phyloP scores from a whole-genome alignment of 2,113 vertebrate genomes.

The Scophthalmus maximus region DNA sequence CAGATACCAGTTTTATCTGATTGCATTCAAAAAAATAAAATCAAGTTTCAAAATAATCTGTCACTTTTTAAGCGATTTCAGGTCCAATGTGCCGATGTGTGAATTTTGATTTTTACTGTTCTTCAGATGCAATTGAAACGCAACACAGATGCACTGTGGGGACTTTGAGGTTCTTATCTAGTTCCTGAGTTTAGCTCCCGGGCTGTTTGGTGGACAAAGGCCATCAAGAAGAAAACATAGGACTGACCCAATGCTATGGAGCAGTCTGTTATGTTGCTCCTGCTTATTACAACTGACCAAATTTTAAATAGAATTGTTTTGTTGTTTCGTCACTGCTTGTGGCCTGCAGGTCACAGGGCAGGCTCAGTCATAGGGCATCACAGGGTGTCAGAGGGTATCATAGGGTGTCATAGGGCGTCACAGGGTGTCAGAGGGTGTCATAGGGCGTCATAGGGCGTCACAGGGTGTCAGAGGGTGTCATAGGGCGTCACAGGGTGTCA shows the following conservation, averaged over 20 bases:
- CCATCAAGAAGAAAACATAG: slow-evolving; percentile 7
- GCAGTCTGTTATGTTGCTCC: slow-evolving; percentile 4
- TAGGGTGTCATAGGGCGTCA: no score
- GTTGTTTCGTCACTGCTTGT: background rate
- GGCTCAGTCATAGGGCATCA: slow-evolving; percentile 14
- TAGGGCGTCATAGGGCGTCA: no score
- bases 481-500: no score
- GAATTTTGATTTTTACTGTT: background rate
- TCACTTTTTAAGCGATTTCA: background rate
- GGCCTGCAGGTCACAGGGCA: background rate
- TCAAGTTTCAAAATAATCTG: background rate
- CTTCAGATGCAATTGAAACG: slow-evolving; percentile 24
- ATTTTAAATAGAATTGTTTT: background rate
- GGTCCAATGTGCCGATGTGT: slow-evolving; percentile 7
- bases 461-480: no score
- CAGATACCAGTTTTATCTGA: background rate
- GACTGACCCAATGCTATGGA: background rate
- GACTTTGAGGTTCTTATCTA: slow-evolving; percentile 34
- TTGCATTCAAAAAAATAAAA: background rate
- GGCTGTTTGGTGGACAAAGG: slow-evolving; percentile 32
- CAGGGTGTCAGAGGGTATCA: no score
- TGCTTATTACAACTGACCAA: background rate
- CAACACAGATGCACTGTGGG: slow-evolving; percentile 14
- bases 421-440: no score
- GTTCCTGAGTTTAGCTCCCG: slow-evolving; percentile 56